Base-by-base conservation (phyloP, 2,113 vertebrate species). In the Callopanchax toddi region DNA sequence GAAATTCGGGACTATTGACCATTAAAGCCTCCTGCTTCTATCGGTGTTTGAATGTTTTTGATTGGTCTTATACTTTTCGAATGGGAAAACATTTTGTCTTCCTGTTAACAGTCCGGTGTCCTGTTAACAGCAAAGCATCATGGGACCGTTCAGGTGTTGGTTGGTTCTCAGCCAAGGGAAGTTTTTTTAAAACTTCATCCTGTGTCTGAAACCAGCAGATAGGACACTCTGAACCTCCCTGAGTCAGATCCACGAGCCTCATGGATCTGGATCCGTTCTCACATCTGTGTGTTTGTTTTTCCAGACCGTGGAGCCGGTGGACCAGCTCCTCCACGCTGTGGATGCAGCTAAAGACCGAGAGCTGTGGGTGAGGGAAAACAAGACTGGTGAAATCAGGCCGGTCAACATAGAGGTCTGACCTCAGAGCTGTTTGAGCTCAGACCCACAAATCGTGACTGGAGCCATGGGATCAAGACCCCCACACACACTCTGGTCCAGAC, bases 291-390 rank as follows among this genome's bases (percentile, higher is more conserved):
- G 75, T 42, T 78, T 51, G 45, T 80, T 57, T 9, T 62, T 15
- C 81, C 90, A 99, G 97, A 99, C 96, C 69, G 91, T 98, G 72
- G 96, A 99, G 90, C 94, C 96, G 0, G 96, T 99, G 92, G 96
- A 99, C 84, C 94, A 99, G 86, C 93, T 98, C 67, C 93, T 99
- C 78, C 95, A 94, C 83, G 92, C 93, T 70, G 97, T 99, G 87
- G 96, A 99, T 86, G 95, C 97, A 1, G 81, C 86, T 84, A 96
- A 87, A 89, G 97, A 99, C 92, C 86, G 97, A 83, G 97, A 99
- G 92, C 89, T 95, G 72, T 99, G 97, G 97, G 97, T 99, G 67
- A 91, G 91, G 71, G 97, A 98, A 85, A 94, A 98, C 83, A 97
- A 96, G 91, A 98, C 97, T 0, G 97, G 97, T 62, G 93, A 95